phyloP scores from a whole-genome alignment of 1,140 invertebrate genomes.

The Dendrolimus punctatus region DNA sequence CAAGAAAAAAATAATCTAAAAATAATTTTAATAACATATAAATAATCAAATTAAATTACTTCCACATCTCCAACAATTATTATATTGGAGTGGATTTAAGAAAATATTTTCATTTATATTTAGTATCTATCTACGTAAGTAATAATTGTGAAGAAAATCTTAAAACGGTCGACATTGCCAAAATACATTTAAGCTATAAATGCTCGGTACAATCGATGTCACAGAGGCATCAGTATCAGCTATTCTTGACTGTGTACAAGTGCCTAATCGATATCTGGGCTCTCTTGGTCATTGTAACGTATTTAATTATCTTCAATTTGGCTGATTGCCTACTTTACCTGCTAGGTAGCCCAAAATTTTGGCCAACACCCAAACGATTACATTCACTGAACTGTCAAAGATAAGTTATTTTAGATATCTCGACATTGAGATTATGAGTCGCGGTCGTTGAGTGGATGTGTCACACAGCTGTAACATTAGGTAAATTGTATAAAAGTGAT shows the following conservation, averaged over 20 bases:
- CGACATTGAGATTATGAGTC: conserved; percentile 53
- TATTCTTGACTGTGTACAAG: conserved; percentile 29
- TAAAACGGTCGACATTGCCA: background rate
- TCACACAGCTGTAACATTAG: conserved; percentile 24
- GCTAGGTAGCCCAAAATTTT: conserved; percentile 56
- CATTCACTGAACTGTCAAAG: conserved; percentile 68
- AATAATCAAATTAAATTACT: too few species aligned
- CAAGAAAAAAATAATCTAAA: too few species aligned
- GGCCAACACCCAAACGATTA: conserved; percentile 58
- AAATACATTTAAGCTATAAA: background rate
- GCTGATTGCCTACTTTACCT: conserved; percentile 63
- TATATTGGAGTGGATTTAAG: background rate
- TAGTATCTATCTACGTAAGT: background rate
- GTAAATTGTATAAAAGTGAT: background rate
- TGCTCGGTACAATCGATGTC: conserved; percentile 8
- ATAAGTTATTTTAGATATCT: conserved; percentile 69
- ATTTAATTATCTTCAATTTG: conserved; percentile 68
- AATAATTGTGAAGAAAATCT: conserved; percentile 1
- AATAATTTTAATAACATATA: too few species aligned
- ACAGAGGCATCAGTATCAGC: conserved; percentile 20
- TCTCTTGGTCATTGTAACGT: conserved; percentile 57
- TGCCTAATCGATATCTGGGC: conserved; percentile 48
- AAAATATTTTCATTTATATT: background rate
- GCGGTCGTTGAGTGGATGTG: conserved; percentile 30
- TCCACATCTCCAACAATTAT: too few species aligned